phyloP scores from a whole-genome alignment of 2,888 invertebrate species.

The Athalia cordata region DNA sequence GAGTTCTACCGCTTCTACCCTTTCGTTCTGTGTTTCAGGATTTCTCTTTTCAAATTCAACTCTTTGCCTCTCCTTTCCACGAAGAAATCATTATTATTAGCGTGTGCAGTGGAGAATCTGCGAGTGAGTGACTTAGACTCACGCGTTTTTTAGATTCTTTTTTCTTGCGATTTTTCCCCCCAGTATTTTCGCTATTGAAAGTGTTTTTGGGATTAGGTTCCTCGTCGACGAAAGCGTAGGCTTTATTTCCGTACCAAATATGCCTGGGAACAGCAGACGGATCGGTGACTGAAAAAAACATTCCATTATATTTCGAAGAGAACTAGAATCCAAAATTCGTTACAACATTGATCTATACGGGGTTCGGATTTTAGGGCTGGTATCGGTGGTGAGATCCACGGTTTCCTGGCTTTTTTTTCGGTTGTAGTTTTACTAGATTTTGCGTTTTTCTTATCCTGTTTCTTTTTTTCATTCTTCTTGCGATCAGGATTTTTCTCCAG shows the following conservation, averaged over 20 bases:
- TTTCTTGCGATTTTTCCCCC: conserved; percentile 13
- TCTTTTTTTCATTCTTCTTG: too few relatives aligned
- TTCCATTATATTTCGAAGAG: not conserved
- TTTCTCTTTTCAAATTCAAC: too few relatives aligned
- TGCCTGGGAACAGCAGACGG: conserved; percentile 1
- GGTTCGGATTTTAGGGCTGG: conserved; percentile 17
- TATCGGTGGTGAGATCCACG: conserved; percentile 2
- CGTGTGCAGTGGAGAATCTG: too few relatives aligned
- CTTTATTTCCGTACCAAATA: conserved; percentile 16
- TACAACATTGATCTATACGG: not conserved
- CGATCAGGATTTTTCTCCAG: too few relatives aligned
- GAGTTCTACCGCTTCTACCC: too few relatives aligned
- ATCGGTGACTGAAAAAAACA: conserved; percentile 15
- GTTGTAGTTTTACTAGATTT: not conserved
- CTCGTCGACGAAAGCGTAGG: conserved; percentile 11
- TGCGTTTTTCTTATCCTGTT: not conserved
- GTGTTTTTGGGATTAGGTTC: conserved; percentile 47
- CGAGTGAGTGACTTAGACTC: too few relatives aligned
- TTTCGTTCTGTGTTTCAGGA: too few relatives aligned
- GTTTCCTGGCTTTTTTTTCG: not conserved
- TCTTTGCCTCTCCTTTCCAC: too few relatives aligned
- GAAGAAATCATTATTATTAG: too few relatives aligned
- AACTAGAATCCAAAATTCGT: not conserved
- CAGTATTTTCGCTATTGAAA: conserved; percentile 53
- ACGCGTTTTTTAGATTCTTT: too few relatives aligned